Evolutionary conservation across 2,888 invertebrate species (phyloP), one percentile per base, ranked within the genome.

Genomic region (Cosmopolites sordidus): DNA sequence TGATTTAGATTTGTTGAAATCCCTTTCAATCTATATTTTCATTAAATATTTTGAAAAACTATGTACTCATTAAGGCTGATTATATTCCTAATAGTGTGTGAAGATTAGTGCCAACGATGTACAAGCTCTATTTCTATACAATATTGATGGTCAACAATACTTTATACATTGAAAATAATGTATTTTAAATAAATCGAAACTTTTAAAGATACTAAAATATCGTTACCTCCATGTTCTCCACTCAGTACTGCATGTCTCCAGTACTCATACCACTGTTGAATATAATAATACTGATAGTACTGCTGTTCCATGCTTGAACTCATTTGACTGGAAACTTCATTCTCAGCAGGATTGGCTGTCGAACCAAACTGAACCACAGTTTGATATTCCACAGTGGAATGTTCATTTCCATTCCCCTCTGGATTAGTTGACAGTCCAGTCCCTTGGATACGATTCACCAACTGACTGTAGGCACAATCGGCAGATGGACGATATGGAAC

Each of bases 401-500:
- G 45, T 8, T 39, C 30, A 14, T 16, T 14, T 16, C 9, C n/a
- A 9, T 15, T 50, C 6, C 15, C 17, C 4, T 27, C 33, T 3
- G 11, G 11, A 12, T 33, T 33, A 4, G 8, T 12, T 3, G n/a
- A 3, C 3, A 3, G 3, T 4, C 43, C 44, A 3, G 47, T 14
- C 4, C 56, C 54, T 55, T 89, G 86, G 66, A 94, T 90, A 73
- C 89, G 87, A 65, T 86, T 89, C 40, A 93, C 89, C 60, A 94
- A 77, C 79, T 91, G 86, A 6, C 89, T 89, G 73, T 93, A 94
- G 54, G 91, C 84, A 73, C 92, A 92, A 77, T 91, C 87, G 0
- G 87, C 86, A 1, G 89, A 88, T 9, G 90, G 90, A 67, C 87
- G 87, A 76, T 89, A 91, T 53, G 83, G 82, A 66, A 84, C 79